A percentile compares a stretch with the other conserved stretches of the same genome.
Conservation (phyloP, 2,113 vertebrate species). For the Sus scrofa region T2T-Sscrofa CM000826.6:91568501-91569000, state of each 20-base stretch:
- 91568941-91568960: background rate
- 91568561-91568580: background rate
- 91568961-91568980: accelerated
- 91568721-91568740: background rate
- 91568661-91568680: background rate
- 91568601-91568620: background rate
- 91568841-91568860: background rate
- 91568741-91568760: background rate
- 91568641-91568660: constrained; percentile 27
- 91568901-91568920: background rate
- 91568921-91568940: background rate
- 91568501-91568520: constrained; percentile 2
- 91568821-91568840: background rate
- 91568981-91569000: background rate
- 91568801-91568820: background rate
- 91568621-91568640: background rate
- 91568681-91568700: background rate
- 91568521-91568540: constrained; percentile 41
- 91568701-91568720: background rate
- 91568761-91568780: background rate
- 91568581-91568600: background rate
- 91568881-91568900: background rate
- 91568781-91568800: background rate
- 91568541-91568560: constrained; percentile 34
- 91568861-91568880: background rate